Evolutionary conservation across 2,888 invertebrate species (phyloP), one percentile per base, ranked within the genome.

Genomic region (Muscina levida): DNA sequence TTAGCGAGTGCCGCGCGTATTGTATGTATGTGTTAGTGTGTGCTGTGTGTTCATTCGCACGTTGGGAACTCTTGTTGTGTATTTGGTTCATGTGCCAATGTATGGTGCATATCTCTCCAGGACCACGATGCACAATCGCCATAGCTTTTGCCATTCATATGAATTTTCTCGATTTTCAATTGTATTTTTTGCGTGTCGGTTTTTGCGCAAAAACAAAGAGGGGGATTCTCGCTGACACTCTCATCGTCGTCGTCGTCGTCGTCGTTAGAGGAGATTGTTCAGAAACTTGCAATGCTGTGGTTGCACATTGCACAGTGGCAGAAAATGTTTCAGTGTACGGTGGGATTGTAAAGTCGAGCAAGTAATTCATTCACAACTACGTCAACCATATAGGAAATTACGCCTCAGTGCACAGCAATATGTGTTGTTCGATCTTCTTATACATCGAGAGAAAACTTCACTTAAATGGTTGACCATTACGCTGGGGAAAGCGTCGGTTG

Each of bases 111-210:
- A 74, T 71, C 65, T 71, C 70, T 74, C 4, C 8, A 31, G 31
- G 31, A 19, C 51, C 51, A 51, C 31, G 31, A 31, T 31, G 22
- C 42, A 62, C 39, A 37, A 13, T 22, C 11, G 19, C 59, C 66
- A 77, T 71, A 77, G 19, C 59, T 66, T 73, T 71, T 77, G 56
- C 48, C 74, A 74, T 74, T 81, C 72, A 72, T 75, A 81, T 77
- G 81, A 77, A 77, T 81, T 81, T 81, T 77, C 81, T 81, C 80
- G 77, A 81, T 81, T 77, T 81, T 77, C 73, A 81, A 81, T 77
- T 81, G 77, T 74, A 70, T 77, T 74, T 81, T 74, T 77, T 53
- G 17, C 37, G 37, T 37, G 26, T 51, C 67, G 51, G 51, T 31
- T 67, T 51, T 51, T 51, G 13, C 24, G n/a, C n/a, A 11, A 51